These are phyloP conservation scores for Oophaga sylvatica DNA, from an alignment of 2,797 vertebrate species.

Conservation along the genomic window DNA sequence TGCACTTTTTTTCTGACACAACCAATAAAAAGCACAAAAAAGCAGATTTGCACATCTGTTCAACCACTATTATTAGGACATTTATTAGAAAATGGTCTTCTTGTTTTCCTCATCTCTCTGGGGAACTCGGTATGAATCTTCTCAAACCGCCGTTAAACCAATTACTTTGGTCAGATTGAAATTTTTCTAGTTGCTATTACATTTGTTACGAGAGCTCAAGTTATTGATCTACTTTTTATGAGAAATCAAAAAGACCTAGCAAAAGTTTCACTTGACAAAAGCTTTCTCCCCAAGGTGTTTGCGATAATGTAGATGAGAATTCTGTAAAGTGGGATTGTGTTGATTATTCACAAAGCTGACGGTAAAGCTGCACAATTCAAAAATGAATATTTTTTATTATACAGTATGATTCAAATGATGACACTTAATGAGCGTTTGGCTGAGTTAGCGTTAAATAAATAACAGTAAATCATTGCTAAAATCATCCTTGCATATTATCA, in stretches of 20 bases:
- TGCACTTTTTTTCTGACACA: slow-evolving; percentile 37
- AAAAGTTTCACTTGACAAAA: slow-evolving; percentile 59
- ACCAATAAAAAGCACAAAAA: slow-evolving; percentile 34
- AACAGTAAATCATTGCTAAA: background rate
- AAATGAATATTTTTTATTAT: slow-evolving; percentile 5
- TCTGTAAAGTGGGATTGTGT: background rate
- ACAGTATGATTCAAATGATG: background rate
- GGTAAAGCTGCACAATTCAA: background rate
- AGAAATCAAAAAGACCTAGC: slow-evolving; percentile 48
- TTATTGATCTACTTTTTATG: slow-evolving; percentile 61
- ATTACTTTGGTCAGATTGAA: slow-evolving; percentile 62
- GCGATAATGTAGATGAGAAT: slow-evolving; percentile 51
- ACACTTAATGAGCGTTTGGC: background rate
- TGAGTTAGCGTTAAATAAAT: background rate
- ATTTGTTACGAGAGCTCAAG: slow-evolving; percentile 58
- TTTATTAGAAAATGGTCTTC: slow-evolving; percentile 60
- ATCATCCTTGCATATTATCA: background rate
- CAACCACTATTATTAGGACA: slow-evolving; percentile 56
- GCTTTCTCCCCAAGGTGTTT: slow-evolving; percentile 50
- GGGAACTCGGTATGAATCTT: slow-evolving; percentile 59
- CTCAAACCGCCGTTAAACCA: slow-evolving; percentile 60
- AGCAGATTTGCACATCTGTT: slow-evolving; percentile 50
- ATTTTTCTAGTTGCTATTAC: slow-evolving; percentile 61
- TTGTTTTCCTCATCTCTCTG: slow-evolving; percentile 55
- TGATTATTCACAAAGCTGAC: slow-evolving; percentile 32